A percentile compares a stretch with the other conserved stretches of the same genome.
phyloP scores from a whole-genome alignment of 2,113 vertebrate genomes.

The Eulacestoma nigropectus region DNA sequence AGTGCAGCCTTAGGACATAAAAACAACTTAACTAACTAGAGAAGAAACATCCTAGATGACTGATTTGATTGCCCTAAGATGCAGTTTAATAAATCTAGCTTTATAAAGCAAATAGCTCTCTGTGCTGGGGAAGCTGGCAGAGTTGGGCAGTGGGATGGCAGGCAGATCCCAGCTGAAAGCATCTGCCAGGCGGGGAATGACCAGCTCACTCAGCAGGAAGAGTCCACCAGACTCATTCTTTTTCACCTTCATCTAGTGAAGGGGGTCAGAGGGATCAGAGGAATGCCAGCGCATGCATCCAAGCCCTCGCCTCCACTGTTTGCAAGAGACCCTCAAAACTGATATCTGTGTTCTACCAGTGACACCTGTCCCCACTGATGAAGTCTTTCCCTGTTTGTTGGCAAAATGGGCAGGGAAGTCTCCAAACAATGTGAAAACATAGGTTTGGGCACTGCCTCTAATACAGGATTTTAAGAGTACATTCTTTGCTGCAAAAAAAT shows the following conservation, averaged over 20 bases:
- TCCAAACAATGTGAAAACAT: accelerated
- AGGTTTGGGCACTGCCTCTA: neutral
- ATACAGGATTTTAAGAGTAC: neutral
- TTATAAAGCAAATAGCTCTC: accelerated
- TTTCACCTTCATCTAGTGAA: neutral
- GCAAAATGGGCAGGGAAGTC: neutral
- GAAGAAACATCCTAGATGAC: neutral
- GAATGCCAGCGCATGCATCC: neutral
- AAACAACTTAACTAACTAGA: neutral
- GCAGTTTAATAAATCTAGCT: neutral
- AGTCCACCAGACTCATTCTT: neutral
- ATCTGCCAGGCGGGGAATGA: neutral
- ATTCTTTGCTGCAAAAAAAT: neutral
- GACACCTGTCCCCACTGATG: neutral
- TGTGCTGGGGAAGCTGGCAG: neutral
- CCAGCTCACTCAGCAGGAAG: neutral
- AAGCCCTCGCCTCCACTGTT: neutral
- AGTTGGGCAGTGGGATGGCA: neutral
- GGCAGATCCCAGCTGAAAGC: neutral
- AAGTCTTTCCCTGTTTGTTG: neutral
- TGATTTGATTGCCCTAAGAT: neutral
- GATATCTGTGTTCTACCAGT: too few species aligned
- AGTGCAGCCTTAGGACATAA: neutral
- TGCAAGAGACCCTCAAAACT: neutral
- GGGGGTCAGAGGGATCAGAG: neutral